Evolutionary conservation across 2,888 invertebrate genomes (phyloP).

Genomic region (Drosophila atripex): DNA sequence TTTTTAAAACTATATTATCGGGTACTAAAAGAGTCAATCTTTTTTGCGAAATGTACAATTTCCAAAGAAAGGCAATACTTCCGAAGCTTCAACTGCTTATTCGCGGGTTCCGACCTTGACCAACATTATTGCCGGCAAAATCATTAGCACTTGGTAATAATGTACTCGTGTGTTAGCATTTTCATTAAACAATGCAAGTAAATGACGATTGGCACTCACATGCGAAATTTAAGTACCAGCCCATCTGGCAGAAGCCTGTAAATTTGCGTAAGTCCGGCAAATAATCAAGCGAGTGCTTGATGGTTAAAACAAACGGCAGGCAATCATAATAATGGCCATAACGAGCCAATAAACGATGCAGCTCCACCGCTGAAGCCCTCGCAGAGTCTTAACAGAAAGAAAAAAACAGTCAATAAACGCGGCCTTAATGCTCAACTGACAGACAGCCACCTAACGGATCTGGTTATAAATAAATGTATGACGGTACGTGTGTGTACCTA

Average conservation of each 20-base stretch:
- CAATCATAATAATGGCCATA: slow-evolving; percentile 68
- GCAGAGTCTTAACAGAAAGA: not conserved
- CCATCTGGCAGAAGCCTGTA: slow-evolving; percentile 37
- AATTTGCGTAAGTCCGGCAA: slow-evolving; percentile 60
- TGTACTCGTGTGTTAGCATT: slow-evolving; percentile 12
- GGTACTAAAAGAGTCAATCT: not conserved
- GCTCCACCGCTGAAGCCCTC: slow-evolving; percentile 19
- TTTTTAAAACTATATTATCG: no score
- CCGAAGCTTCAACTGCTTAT: slow-evolving; percentile 21
- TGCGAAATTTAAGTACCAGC: slow-evolving; percentile 25
- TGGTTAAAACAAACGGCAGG: slow-evolving; percentile 47
- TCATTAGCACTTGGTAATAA: slow-evolving; percentile 22
- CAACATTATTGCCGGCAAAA: slow-evolving; percentile 47
- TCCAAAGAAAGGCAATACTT: slow-evolving; percentile 13
- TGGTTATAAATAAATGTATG: slow-evolving; percentile 18
- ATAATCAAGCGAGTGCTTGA: slow-evolving; percentile 43
- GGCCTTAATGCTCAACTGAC: slow-evolving; percentile 36
- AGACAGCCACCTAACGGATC: slow-evolving; percentile 38
- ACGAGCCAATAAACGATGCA: slow-evolving; percentile 48
- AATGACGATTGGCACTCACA: slow-evolving; percentile 38
- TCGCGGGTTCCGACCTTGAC: slow-evolving; percentile 54
- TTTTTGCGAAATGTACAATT: not conserved
- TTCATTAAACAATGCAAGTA: slow-evolving; percentile 46
- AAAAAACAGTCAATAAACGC: slow-evolving; percentile 56
- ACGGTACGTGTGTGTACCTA: not conserved